phyloP scores from a whole-genome alignment of 1,140 invertebrate species.

The Platyscapa corneri region DNA sequence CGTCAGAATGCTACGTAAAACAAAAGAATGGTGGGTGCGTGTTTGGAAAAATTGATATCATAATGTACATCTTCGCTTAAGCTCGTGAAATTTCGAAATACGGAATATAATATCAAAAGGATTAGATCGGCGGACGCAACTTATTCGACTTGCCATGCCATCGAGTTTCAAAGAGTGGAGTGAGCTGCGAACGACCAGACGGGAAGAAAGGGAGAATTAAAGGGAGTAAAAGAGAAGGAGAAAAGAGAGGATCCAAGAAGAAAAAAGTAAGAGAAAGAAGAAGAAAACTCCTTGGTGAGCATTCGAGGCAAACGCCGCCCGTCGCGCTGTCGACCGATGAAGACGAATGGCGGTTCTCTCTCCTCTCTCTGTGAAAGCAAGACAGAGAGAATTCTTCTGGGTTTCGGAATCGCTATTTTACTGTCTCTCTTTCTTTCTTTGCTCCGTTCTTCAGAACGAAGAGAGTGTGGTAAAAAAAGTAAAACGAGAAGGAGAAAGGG shows the following conservation, averaged over 20 bases:
- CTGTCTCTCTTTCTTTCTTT: background rate
- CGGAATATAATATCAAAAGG: conserved; percentile 37
- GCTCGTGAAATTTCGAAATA: background rate
- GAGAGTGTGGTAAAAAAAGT: conserved; percentile 20
- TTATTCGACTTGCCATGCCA: conserved; percentile 2
- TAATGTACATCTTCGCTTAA: background rate
- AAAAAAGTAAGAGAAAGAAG: conserved; percentile 61
- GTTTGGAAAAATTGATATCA: background rate
- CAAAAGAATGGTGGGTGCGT: background rate
- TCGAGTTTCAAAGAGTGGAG: conserved; percentile 26
- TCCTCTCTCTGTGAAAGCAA: conserved; percentile 53
- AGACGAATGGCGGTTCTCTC: conserved; percentile 73
- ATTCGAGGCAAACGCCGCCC: conserved; percentile 76
- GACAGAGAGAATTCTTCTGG: conserved; percentile 55
- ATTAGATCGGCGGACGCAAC: background rate
- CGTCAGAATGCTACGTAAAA: background rate
- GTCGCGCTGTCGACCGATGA: conserved; percentile 76
- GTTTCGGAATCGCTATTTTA: conserved; percentile 43
- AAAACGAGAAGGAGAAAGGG: conserved; percentile 43
- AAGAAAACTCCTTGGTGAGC: conserved; percentile 73
- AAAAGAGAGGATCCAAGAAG: conserved; percentile 52
- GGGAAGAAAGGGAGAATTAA: conserved; percentile 61
- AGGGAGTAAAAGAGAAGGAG: conserved; percentile 57
- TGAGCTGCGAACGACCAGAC: conserved; percentile 34
- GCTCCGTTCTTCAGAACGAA: background rate